A percentile compares a stretch with the other conserved stretches of the same genome.
phyloP scores from a whole-genome alignment of 2,113 vertebrate genomes.

The Gnathonemus echidnorhynchus region DNA sequence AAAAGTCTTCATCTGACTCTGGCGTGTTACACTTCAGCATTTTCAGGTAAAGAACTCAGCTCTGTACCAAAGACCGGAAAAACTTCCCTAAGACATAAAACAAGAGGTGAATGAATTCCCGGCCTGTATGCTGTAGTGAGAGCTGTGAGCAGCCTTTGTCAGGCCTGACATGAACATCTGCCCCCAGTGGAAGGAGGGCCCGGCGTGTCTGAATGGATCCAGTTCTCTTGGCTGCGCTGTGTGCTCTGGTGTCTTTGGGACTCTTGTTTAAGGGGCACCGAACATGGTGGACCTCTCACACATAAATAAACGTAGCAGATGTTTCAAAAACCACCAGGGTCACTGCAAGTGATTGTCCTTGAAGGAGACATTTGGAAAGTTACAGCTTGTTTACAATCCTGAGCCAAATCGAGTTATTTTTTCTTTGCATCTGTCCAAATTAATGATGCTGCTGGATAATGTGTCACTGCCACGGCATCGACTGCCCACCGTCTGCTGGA shows the following conservation, averaged over 20 bases:
- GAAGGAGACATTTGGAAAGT: neutral
- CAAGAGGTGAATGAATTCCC: neutral
- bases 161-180: neutral
- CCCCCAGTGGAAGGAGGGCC: neutral
- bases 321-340: conserved; percentile 4
- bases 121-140: neutral
- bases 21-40: neutral
- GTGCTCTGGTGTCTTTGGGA: neutral
- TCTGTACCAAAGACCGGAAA: neutral
- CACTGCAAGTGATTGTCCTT: conserved; percentile 1
- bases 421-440: neutral
- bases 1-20: neutral
- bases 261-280: neutral
- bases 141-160: neutral
- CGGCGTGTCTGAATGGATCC: neutral
- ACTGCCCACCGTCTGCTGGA: neutral
- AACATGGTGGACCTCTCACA: neutral
- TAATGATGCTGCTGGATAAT: neutral
- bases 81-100: neutral
- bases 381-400: neutral
- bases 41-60: neutral
- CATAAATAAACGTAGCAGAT: neutral
- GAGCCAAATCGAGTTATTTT: neutral
- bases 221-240: neutral
- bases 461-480: neutral